Base-by-base conservation (phyloP, 2,113 vertebrate species). In the Cranoglanis bouderius region DNA sequence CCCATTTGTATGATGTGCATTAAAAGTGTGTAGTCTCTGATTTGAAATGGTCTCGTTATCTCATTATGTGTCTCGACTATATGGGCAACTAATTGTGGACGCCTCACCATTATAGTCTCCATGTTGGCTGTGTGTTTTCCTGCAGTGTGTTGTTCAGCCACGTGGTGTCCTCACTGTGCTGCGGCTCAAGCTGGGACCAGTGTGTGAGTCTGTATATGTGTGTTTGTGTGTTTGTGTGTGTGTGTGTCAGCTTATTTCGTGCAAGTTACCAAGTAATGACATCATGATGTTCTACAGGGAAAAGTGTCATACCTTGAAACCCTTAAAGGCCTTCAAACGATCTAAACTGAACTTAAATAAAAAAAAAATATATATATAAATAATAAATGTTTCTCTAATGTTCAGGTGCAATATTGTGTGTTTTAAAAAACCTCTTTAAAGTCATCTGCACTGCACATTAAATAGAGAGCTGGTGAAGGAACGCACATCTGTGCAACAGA, bases 91-190 rank as follows among this genome's bases (percentile, higher is more conserved):
- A 7, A 51, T 5, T 24, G 72, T 75, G 46, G 43, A 18, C 40
- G 10, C 40, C 3, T 8, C 13, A 12, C 32, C 5, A 4, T 32
- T 32, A 3, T 72, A 35, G 65, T 70, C 43, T 2, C 46, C 5
- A 2, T 81, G 49, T 6, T 19, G 46, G 49, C 16, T 5, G 81
- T n/a, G n/a, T 55, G 6, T 49, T 2, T 67, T 72, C 6, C 43
- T 85, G 67, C 61, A 89, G 24, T 83, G 14, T 26, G 4, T n/a
- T 14, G 49, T 18, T 43, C 84, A 43, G 85, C 38, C 94, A 93
- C 93, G 90, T 92, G 95, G 80, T 93, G 94, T 94, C 59, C 87
- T 90, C 92, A 94, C 84, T 91, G 92, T 14, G 59, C 91, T 82
- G n/a, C 65, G 6, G 13, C 51, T 40, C 51, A n/a, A 46, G 32